phyloP scores from a whole-genome alignment of 2,888 invertebrate genomes.

The Stenchaetothrips biformis region DNA sequence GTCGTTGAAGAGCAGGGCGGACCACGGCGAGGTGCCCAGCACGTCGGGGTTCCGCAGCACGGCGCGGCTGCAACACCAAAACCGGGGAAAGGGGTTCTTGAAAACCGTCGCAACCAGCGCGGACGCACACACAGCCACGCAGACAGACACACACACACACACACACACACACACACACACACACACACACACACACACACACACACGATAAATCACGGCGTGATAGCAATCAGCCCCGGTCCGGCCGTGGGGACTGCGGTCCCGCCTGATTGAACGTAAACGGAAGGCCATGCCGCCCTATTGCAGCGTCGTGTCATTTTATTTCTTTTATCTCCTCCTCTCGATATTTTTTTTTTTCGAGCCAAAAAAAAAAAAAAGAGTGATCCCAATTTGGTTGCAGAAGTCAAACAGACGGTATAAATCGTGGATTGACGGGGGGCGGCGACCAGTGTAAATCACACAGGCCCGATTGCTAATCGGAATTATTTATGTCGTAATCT shows the following conservation, averaged over 20 bases:
- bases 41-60: conserved; percentile 52
- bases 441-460: not conserved
- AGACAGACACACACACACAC: not conserved
- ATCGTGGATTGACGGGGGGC: not conserved
- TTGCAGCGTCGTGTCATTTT: not conserved
- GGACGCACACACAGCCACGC: too few relatives aligned
- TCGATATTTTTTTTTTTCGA: not conserved
- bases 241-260: not conserved
- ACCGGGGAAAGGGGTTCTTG: not conserved
- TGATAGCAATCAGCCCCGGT: not conserved
- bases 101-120: too few relatives aligned
- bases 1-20: conserved; percentile 48
- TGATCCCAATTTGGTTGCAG: not conserved
- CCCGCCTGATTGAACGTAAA: not conserved
- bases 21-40: conserved; percentile 45
- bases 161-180: not conserved
- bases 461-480: not conserved
- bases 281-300: not conserved
- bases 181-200: not conserved
- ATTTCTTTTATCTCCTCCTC: not conserved
- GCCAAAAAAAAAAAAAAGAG: not conserved
- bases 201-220: not conserved
- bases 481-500: not conserved
- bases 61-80: conserved; percentile 44
- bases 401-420: not conserved